Conservation (phyloP, 2,113 vertebrate genomes). For the Globicephala melas region DNA sequence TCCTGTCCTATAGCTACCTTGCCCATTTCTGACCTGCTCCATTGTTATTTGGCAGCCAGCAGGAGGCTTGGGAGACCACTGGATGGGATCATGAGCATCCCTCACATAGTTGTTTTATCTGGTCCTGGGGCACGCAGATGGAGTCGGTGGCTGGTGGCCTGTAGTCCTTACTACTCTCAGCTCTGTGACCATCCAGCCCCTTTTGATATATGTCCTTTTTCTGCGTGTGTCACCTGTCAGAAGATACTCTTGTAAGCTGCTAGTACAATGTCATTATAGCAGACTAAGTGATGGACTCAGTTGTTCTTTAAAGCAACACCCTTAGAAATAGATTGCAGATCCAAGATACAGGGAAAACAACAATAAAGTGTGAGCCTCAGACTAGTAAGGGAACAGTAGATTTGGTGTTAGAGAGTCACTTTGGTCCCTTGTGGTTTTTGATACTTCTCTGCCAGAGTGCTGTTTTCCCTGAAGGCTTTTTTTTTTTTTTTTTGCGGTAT, state of each 20-base stretch:
- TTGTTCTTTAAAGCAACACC: not conserved
- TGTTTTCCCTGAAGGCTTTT: not conserved
- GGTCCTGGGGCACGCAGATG: not conserved
- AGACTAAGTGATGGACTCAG: not conserved
- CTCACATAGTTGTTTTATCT: not conserved
- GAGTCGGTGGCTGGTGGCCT: not conserved
- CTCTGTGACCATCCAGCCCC: not conserved
- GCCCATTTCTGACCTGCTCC: not conserved
- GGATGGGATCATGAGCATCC: not conserved
- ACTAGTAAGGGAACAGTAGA: not conserved
- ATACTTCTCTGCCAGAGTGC: not conserved
- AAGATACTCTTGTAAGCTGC: not conserved
- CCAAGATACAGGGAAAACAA: not conserved
- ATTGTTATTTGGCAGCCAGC: not conserved
- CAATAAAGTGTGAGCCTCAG: not conserved
- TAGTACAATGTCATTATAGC: not conserved
- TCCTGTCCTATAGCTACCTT: not conserved
- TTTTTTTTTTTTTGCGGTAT: no score
- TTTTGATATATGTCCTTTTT: not conserved
- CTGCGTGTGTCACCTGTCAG: not conserved
- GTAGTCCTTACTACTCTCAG: not conserved
- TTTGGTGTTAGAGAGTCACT: not conserved
- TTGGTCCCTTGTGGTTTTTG: not conserved
- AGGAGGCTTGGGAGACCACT: not conserved
- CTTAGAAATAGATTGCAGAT: not conserved